These are phyloP conservation scores for Hystrix brachyura DNA, from an alignment of 2,113 vertebrate genomes.

Conservation along the genomic window DNA sequence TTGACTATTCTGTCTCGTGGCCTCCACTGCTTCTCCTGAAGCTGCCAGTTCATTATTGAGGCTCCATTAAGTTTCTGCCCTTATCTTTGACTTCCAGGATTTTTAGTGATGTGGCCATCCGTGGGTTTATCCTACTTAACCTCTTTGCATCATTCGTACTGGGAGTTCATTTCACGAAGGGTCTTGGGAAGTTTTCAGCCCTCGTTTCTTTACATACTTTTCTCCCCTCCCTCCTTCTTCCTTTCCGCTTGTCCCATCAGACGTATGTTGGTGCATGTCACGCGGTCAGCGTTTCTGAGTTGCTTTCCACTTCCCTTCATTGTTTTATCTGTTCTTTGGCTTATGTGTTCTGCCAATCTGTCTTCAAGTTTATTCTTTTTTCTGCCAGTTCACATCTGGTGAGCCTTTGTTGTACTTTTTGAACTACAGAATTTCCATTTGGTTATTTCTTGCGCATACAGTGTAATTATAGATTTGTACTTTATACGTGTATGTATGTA, in stretches of 20 bases:
- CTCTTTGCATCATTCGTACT: background rate
- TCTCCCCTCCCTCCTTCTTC: too few species aligned
- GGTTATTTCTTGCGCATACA: background rate
- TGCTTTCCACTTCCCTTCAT: background rate
- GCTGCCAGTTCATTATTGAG: too few species aligned
- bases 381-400: background rate
- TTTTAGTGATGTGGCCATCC: background rate
- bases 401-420: background rate
- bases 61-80: background rate
- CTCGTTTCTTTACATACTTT: background rate
- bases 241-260: too few species aligned
- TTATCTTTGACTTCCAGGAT: background rate
- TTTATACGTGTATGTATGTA: background rate
- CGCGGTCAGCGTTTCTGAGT: fast-evolving
- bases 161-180: background rate
- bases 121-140: background rate
- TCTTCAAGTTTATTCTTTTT: background rate
- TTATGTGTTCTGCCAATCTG: fast-evolving
- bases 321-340: background rate
- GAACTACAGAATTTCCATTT: background rate
- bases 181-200: background rate
- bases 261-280: fast-evolving
- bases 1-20: background rate
- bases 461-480: background rate
- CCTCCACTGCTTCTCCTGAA: background rate